phyloP scores from a whole-genome alignment of 2,113 vertebrate species.

The Hippocampus mohnikei region DNA sequence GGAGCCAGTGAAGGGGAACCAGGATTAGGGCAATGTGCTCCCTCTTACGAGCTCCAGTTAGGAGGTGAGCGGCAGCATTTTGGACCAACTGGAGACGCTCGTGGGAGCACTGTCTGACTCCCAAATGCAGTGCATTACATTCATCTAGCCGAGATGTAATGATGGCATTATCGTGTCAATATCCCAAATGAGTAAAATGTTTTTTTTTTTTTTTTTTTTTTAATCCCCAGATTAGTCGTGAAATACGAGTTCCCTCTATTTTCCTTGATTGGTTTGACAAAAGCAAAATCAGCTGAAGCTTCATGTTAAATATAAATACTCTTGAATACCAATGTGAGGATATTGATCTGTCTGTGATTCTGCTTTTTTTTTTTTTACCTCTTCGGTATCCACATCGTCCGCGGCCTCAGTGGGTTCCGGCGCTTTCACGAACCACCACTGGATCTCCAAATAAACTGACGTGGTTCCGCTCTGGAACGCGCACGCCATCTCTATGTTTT shows the following conservation, averaged over 20 bases:
- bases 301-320: slow-evolving; percentile 5
- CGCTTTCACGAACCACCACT: slow-evolving; percentile 92
- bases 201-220: background rate
- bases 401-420: slow-evolving; percentile 77
- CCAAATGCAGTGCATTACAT: no score
- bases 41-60: no score
- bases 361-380: slow-evolving; percentile 67
- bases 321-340: background rate
- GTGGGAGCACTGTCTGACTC: no score
- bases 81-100: no score
- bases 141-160: no score
- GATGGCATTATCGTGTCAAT: slow-evolving; percentile 6
- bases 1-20: no score
- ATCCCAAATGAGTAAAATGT: slow-evolving; percentile 22
- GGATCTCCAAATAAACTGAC: slow-evolving; percentile 92
- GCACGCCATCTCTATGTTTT: slow-evolving; percentile 96
- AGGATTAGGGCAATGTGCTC: no score
- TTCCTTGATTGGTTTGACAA: slow-evolving; percentile 4
- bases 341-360: background rate
- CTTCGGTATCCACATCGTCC: slow-evolving; percentile 73
- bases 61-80: no score
- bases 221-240: background rate
- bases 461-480: slow-evolving; percentile 90
- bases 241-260: slow-evolving; percentile 15
- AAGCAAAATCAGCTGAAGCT: background rate